Conservation (phyloP, 2,113 vertebrate species). For the Planiliza haematocheilus region DNA sequence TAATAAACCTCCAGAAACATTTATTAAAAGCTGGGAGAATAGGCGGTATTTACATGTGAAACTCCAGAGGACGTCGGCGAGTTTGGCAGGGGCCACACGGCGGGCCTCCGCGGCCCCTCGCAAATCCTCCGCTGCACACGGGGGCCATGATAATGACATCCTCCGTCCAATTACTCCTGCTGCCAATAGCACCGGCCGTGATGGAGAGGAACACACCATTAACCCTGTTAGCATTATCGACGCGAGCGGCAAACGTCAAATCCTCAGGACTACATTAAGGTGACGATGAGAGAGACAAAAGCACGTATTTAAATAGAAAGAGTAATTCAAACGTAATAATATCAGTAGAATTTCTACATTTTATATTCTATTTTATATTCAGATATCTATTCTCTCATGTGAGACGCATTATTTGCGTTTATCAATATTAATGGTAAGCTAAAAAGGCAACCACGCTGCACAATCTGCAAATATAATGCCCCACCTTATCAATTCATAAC, state of each 20-base stretch:
- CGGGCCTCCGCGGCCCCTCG: slow-evolving; percentile 55
- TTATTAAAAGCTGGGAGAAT: slow-evolving; percentile 83
- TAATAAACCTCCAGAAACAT: slow-evolving; percentile 84
- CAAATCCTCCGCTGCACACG: slow-evolving; percentile 72
- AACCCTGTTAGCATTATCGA: slow-evolving; percentile 76
- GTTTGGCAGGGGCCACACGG: slow-evolving; percentile 69
- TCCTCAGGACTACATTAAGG: slow-evolving; percentile 57
- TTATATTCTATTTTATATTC: slow-evolving; percentile 6
- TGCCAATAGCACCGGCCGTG: slow-evolving; percentile 75
- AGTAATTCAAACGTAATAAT: slow-evolving; percentile 10
- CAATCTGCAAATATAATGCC: slow-evolving; percentile 80
- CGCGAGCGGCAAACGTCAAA: slow-evolving; percentile 53
- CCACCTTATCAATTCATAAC: slow-evolving; percentile 81
- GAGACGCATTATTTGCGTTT: slow-evolving; percentile 68
- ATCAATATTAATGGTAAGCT: slow-evolving; percentile 79
- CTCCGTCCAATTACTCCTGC: slow-evolving; percentile 76
- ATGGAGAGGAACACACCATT: slow-evolving; percentile 79
- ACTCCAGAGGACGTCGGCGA: slow-evolving; percentile 70
- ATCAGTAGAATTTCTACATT: slow-evolving; percentile 17
- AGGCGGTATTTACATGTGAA: slow-evolving; percentile 80
- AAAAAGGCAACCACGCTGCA: slow-evolving; percentile 63
- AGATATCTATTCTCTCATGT: slow-evolving; percentile 42
- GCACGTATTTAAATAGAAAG: background rate
- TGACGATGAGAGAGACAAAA: slow-evolving; percentile 35
- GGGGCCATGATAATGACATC: slow-evolving; percentile 76